Percentiles rank a stretch among this genome's conserved stretches.
Conservation (phyloP, 2,797 vertebrate genomes). For the Spinus pinus region DNA sequence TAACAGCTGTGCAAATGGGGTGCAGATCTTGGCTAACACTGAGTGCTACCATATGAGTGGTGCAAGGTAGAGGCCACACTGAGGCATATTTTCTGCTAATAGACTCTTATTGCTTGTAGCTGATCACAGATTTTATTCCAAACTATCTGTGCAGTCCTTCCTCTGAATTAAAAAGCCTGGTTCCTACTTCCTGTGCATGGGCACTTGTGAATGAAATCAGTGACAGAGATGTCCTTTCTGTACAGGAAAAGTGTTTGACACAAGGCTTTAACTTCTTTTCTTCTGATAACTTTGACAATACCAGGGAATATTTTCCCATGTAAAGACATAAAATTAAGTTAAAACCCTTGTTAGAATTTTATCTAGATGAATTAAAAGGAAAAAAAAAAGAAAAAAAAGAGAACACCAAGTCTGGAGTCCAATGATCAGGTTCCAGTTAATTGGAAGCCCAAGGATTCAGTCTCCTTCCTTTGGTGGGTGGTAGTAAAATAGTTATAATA, state of each 20-base stretch:
- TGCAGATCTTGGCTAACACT: background rate
- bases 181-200: background rate
- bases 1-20: background rate
- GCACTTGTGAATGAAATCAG: background rate
- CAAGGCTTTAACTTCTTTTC: background rate
- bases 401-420: background rate
- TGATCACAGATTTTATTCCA: background rate
- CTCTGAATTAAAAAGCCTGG: background rate
- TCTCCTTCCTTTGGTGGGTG: background rate
- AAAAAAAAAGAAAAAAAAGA: background rate
- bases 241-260: background rate
- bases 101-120: background rate
- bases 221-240: background rate
- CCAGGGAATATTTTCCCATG: background rate
- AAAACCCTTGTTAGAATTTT: background rate
- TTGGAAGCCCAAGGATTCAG: background rate
- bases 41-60: background rate
- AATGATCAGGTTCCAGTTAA: background rate
- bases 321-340: background rate
- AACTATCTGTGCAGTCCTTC: background rate
- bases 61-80: background rate
- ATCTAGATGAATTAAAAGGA: background rate
- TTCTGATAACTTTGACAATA: background rate
- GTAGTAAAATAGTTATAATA: background rate
- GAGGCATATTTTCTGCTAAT: background rate